Base-by-base conservation (phyloP, 2,888 invertebrate species). In the Apantesis nais region DNA sequence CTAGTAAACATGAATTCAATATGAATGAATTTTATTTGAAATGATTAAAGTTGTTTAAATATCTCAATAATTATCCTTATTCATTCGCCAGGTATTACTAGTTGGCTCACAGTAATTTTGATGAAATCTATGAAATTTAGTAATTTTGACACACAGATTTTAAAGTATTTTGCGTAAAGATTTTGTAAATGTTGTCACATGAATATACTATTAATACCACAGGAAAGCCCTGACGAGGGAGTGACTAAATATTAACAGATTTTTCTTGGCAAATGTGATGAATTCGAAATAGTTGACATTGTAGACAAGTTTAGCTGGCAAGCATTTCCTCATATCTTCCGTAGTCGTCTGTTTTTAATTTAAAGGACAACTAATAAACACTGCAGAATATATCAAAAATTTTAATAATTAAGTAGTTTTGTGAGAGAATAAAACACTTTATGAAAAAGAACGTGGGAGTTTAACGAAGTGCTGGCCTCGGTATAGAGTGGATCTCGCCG, bases 221-320 rank as follows among this genome's bases (percentile, higher is more conserved):
- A 89, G 88, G 87, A 87, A 88, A 87, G 80, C 88, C 87, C 88
- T 84, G 84, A 86, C 82, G 86, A 87, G 85, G 88, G 86, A 85
- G 82, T 81, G 83, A 77, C 80, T 76, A 83, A 82, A 78, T 76
- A 83, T 78, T 82, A 71, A 82, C 79, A 78, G 79, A 77, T 73
- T 78, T 82, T 80, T 87, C 86, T 89, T 88, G 88, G 88, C 89
- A 86, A 88, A 86, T 84, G 84, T 76, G 70, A 77, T 86, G 85
- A 89, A 85, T 86, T 86, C 78, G 79, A 91, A 92, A 91, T 91
- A 91, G 88, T 86, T 91, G 91, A 91, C 92, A 91, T 91, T 92
- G 92, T 87, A 81, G 78, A 84, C 86, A 87, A 85, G 84, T 86
- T 89, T 90, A 89, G 89, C 88, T 84, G 76, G 83, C 78, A 76